These are phyloP conservation scores for Siphamia tubifer DNA, from an alignment of 2,113 vertebrate genomes.

Conservation along the genomic window DNA sequence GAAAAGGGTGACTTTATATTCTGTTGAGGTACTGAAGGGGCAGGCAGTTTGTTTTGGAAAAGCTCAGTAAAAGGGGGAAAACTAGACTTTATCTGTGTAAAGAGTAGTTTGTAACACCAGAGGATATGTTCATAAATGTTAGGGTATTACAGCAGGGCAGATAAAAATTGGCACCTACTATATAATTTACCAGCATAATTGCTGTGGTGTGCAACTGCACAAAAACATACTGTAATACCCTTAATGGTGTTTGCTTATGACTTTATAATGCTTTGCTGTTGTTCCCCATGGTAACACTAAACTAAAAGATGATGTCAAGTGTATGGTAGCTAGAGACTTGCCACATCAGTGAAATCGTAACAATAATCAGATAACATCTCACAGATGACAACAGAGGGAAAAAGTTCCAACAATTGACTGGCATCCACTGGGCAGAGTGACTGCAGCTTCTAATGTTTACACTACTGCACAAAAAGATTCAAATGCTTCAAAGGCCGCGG, in stretches of 20 bases:
- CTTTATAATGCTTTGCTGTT: conserved; percentile 38
- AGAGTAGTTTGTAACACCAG: not conserved
- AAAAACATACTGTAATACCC: conserved; percentile 6
- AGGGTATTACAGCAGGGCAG: not conserved
- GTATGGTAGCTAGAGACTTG: conserved; percentile 23
- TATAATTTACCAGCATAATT: not conserved
- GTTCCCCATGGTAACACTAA: conserved; percentile 41
- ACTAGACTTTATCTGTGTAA: not conserved
- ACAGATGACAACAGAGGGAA: conserved; percentile 50
- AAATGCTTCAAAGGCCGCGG: conserved; percentile 38
- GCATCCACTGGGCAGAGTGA: conserved; percentile 8
- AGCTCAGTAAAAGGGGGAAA: not conserved
- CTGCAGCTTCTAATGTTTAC: conserved; percentile 48
- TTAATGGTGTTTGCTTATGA: conserved; percentile 29
- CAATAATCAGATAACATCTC: conserved; percentile 57
- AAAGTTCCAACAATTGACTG: conserved; percentile 26
- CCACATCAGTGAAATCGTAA: conserved; percentile 49
- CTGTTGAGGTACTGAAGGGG: no score
- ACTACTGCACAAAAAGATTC: conserved; percentile 6
- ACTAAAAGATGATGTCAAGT: conserved; percentile 59
- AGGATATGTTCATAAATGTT: not conserved
- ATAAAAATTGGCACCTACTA: not conserved
- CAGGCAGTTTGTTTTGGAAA: not conserved
- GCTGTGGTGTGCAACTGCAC: not conserved
- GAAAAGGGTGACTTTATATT: not conserved